Evolutionary conservation across 2,888 invertebrate genomes (phyloP).

Genomic region (Orthonevra nobilis): DNA sequence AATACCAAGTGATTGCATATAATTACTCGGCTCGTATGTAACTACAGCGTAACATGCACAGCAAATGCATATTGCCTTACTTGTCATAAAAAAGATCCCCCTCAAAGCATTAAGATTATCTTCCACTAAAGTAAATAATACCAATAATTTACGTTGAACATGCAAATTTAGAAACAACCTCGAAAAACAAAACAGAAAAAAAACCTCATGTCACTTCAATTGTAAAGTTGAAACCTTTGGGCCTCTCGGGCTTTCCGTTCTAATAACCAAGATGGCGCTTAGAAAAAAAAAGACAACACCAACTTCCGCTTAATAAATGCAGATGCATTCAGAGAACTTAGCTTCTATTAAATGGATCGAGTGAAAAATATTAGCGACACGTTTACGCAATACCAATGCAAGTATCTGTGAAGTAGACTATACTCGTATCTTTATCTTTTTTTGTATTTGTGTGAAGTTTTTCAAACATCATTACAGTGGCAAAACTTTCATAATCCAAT

Average conservation of each 20-base stretch:
- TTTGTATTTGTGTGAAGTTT: conserved; percentile 8
- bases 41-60: conserved; percentile 57
- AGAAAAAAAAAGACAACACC: no score
- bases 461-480: conserved; percentile 45
- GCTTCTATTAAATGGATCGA: conserved; percentile 44
- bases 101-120: no score
- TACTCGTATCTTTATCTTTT: conserved; percentile 7
- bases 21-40: conserved; percentile 48
- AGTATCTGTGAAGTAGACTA: no score
- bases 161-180: conserved; percentile 57
- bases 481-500: conserved; percentile 53
- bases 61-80: conserved; percentile 14
- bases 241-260: no score
- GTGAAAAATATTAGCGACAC: no score
- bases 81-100: neutral
- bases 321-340: conserved; percentile 53
- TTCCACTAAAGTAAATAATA: conserved; percentile 59
- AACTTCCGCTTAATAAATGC: conserved; percentile 57
- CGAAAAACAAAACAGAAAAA: no score
- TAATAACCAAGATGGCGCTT: no score
- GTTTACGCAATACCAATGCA: no score
- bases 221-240: conserved; percentile 31
- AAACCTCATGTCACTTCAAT: conserved; percentile 45
- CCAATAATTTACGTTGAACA: conserved; percentile 58
- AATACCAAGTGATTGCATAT: conserved; percentile 60